phyloP scores from a whole-genome alignment of 1,140 invertebrate genomes.

The Anagrus nilaparvatae region DNA sequence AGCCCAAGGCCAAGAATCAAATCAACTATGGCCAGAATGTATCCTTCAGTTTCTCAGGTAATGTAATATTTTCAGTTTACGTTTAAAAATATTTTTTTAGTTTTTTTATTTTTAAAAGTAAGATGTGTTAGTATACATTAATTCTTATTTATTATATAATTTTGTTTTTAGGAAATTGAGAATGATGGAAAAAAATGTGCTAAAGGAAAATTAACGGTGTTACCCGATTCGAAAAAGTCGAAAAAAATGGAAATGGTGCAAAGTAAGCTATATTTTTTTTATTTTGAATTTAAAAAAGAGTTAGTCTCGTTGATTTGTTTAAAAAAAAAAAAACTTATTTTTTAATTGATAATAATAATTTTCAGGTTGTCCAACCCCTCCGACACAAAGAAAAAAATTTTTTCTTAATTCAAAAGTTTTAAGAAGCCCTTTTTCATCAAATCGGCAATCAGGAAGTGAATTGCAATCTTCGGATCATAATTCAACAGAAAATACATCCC shows the following conservation, averaged over 20 bases:
- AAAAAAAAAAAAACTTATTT: too few species aligned
- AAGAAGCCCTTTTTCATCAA: conserved; percentile 55
- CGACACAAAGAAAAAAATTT: conserved; percentile 66
- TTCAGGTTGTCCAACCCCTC: conserved; percentile 65
- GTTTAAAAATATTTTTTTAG: background rate
- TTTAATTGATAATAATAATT: conserved; percentile 14
- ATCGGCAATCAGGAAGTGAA: conserved; percentile 35
- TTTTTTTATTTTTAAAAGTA: background rate
- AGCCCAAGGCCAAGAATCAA: conserved; percentile 29
- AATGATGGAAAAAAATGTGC: conserved; percentile 7
- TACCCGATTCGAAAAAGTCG: conserved; percentile 38
- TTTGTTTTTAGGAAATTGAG: conserved; percentile 2
- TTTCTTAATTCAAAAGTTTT: conserved; percentile 68
- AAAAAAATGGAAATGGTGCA: conserved; percentile 45
- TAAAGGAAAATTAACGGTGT: conserved; percentile 30
- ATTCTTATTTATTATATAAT: background rate
- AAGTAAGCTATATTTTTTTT: conserved; percentile 42
- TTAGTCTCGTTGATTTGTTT: conserved; percentile 5
- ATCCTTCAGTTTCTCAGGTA: conserved; percentile 4
- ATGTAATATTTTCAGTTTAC: too few species aligned
- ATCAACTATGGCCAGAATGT: background rate
- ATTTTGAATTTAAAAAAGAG: conserved; percentile 2
- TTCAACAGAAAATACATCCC: conserved; percentile 37
- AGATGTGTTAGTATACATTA: background rate
- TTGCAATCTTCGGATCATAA: conserved; percentile 32